These are phyloP conservation scores for Enteromius paludinosus DNA, from an alignment of 2,797 vertebrate species.

Conservation along the genomic window DNA sequence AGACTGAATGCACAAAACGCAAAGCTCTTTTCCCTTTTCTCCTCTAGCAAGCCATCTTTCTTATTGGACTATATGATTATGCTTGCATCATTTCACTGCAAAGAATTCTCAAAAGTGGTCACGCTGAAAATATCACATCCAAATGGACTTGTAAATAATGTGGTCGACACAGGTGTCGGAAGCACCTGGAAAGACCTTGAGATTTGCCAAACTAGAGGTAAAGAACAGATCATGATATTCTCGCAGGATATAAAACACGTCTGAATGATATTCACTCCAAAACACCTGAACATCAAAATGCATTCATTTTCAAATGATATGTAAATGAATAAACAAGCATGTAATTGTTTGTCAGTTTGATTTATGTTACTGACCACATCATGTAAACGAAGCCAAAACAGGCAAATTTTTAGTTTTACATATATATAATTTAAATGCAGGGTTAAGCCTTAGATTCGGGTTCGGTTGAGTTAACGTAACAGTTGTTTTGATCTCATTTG, in stretches of 20 bases:
- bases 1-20: neutral
- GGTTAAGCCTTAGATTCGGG: neutral
- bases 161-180: conserved; percentile 10
- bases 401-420: conserved; percentile 22
- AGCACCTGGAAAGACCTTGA: conserved; percentile 12
- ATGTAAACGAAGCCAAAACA: conserved; percentile 10
- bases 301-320: neutral
- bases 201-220: neutral
- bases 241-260: neutral
- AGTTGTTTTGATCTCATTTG: neutral
- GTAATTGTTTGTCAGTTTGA: neutral
- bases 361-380: neutral
- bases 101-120: neutral
- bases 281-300: neutral
- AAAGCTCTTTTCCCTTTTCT: neutral
- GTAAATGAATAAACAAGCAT: neutral
- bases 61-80: neutral
- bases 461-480: neutral
- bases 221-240: neutral
- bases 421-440: neutral
- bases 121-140: neutral
- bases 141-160: conserved; percentile 36
- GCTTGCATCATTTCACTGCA: conserved; percentile 15
- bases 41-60: neutral
- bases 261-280: neutral